Conservation (phyloP, 2,113 vertebrate genomes). For the Sinocyclocheilus anophthalmus region DNA sequence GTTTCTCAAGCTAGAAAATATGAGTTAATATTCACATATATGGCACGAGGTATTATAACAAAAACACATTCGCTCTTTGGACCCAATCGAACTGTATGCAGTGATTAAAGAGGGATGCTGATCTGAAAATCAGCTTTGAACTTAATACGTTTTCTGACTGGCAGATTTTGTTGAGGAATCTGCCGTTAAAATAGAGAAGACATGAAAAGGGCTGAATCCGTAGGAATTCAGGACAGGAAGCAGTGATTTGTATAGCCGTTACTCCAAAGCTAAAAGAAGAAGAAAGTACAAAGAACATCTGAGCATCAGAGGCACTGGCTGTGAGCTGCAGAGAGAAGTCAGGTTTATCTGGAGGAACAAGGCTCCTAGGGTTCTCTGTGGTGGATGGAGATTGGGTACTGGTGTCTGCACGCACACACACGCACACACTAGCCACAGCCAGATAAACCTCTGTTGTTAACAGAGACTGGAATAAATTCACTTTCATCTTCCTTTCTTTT, state of each 20-base stretch:
- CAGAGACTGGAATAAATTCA: constrained; percentile 52
- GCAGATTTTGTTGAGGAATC: constrained; percentile 17
- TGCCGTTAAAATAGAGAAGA: constrained; percentile 6
- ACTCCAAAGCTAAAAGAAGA: constrained; percentile 52
- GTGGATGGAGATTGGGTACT: constrained; percentile 71
- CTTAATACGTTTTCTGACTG: not conserved
- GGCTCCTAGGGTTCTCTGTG: constrained; percentile 72
- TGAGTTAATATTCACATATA: not conserved
- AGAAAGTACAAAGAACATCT: constrained; percentile 50
- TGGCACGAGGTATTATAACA: not conserved
- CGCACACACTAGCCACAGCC: constrained; percentile 40
- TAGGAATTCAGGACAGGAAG: constrained; percentile 54
- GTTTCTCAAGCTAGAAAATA: not conserved
- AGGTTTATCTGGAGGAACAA: constrained; percentile 71
- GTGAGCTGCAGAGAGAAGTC: constrained; percentile 64
- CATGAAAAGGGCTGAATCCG: constrained; percentile 24
- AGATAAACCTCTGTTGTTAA: constrained; percentile 71
- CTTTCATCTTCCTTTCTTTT: constrained; percentile 58
- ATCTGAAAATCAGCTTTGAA: constrained; percentile 6
- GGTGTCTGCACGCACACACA: not conserved
- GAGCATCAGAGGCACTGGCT: constrained; percentile 61
- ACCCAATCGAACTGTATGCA: not conserved
- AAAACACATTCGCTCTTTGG: not conserved
- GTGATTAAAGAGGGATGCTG: not conserved
- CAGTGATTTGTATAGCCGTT: constrained; percentile 57